phyloP scores from a whole-genome alignment of 1,140 invertebrate genomes.

The Drosophila santomea region DNA sequence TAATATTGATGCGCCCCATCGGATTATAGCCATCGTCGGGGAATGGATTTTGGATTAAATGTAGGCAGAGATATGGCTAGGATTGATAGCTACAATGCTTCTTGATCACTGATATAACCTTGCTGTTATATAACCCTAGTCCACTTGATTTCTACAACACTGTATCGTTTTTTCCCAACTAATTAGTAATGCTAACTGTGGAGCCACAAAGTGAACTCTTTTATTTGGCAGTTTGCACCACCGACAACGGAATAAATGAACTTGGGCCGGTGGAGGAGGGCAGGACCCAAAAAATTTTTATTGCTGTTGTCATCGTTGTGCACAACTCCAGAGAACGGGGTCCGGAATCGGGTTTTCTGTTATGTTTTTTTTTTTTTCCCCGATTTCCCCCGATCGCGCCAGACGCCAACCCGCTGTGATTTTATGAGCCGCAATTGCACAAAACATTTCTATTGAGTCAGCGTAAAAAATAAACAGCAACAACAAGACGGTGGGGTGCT shows the following conservation, averaged over 20 bases:
- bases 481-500: slow-evolving; percentile 43
- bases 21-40: slow-evolving; percentile 17
- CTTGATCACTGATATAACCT: too few relatives aligned
- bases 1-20: slow-evolving; percentile 51
- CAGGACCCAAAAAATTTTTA: slow-evolving; percentile 40
- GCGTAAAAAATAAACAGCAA: slow-evolving; percentile 60
- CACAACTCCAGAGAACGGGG: slow-evolving; percentile 10
- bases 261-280: slow-evolving; percentile 3
- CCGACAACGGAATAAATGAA: slow-evolving; percentile 3
- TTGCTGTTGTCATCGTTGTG: slow-evolving; percentile 72
- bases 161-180: slow-evolving; percentile 24
- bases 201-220: slow-evolving; percentile 23
- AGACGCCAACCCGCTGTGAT: slow-evolving; percentile 76
- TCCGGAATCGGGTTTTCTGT: slow-evolving; percentile 1
- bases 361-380: slow-evolving; percentile 16
- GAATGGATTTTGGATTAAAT: not conserved
- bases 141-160: not conserved
- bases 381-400: slow-evolving; percentile 38
- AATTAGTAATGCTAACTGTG: slow-evolving; percentile 43
- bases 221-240: slow-evolving; percentile 22
- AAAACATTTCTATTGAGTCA: slow-evolving; percentile 79
- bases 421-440: slow-evolving; percentile 81
- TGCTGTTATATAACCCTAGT: not conserved
- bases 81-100: too few relatives aligned
- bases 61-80: too few relatives aligned